Evolutionary conservation across 2,113 vertebrate species (phyloP).

Genomic region (Ictalurus punctatus): DNA sequence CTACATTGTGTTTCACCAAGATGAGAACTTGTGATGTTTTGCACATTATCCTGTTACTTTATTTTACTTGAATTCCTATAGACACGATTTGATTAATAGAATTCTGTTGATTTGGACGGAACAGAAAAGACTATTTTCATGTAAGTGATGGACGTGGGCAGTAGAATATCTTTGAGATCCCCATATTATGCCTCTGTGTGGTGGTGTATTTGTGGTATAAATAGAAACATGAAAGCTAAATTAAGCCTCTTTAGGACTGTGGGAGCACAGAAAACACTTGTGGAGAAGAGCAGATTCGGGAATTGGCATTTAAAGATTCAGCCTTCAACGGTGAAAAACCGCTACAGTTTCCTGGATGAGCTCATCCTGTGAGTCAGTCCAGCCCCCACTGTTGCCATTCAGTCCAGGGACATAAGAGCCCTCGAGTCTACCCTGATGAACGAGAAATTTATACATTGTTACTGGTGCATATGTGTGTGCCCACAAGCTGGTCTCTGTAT

Average conservation of each 20-base stretch:
- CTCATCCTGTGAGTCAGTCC: conserved; percentile 35
- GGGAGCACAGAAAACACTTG: conserved; percentile 13
- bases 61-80: conserved; percentile 27
- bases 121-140: conserved; percentile 22
- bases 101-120: conserved; percentile 14
- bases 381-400: conserved; percentile 28
- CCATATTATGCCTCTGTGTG: conserved; percentile 39
- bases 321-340: conserved; percentile 10
- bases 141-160: conserved; percentile 33
- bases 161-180: conserved; percentile 32
- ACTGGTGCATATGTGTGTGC: conserved; percentile 47
- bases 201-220: conserved; percentile 44
- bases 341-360: conserved; percentile 1
- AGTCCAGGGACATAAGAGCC: conserved; percentile 6
- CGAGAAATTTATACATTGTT: conserved; percentile 22
- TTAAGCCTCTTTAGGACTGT: conserved; percentile 26
- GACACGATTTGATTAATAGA: conserved; percentile 3
- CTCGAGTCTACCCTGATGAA: background rate
- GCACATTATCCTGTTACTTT: conserved; percentile 20
- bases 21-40: background rate
- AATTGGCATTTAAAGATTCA: conserved; percentile 16
- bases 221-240: conserved; percentile 21
- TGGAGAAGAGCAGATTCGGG: conserved; percentile 28
- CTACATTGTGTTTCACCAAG: background rate
- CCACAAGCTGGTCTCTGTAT: conserved; percentile 30